phyloP scores from a whole-genome alignment of 2,888 invertebrate species.

The Elysia crispata region DNA sequence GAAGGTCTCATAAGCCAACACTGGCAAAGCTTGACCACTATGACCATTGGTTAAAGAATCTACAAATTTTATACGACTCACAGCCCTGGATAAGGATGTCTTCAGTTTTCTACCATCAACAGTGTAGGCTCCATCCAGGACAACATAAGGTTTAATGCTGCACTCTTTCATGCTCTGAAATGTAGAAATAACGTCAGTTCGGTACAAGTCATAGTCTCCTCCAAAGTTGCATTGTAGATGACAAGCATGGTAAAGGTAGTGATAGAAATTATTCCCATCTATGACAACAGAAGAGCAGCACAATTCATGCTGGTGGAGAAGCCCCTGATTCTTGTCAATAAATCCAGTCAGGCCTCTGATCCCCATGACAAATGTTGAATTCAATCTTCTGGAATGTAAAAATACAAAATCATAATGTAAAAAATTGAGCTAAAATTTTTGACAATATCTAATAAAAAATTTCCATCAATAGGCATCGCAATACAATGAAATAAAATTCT shows the following conservation, averaged over 20 bases:
- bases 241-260: constrained; percentile 71
- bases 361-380: constrained; percentile 82
- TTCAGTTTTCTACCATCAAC: constrained; percentile 71
- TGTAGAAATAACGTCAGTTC: constrained; percentile 43
- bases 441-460: too few species aligned
- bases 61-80: constrained; percentile 64
- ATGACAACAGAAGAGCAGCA: constrained; percentile 71
- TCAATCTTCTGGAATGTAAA: not conserved
- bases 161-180: constrained; percentile 53
- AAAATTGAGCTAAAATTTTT: not conserved
- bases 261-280: constrained; percentile 76
- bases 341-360: constrained; percentile 88
- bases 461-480: too few species aligned
- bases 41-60: constrained; percentile 55
- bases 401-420: not conserved
- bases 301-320: constrained; percentile 77
- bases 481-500: too few species aligned
- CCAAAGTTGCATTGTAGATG: constrained; percentile 69
- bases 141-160: constrained; percentile 69
- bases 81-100: constrained; percentile 67
- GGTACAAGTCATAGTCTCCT: constrained; percentile 74
- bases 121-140: constrained; percentile 76
- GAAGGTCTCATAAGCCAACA: constrained; percentile 87
- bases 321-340: constrained; percentile 71
- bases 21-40: constrained; percentile 83